phyloP scores from a whole-genome alignment of 2,888 invertebrate genomes.

The Netelia melanura region DNA sequence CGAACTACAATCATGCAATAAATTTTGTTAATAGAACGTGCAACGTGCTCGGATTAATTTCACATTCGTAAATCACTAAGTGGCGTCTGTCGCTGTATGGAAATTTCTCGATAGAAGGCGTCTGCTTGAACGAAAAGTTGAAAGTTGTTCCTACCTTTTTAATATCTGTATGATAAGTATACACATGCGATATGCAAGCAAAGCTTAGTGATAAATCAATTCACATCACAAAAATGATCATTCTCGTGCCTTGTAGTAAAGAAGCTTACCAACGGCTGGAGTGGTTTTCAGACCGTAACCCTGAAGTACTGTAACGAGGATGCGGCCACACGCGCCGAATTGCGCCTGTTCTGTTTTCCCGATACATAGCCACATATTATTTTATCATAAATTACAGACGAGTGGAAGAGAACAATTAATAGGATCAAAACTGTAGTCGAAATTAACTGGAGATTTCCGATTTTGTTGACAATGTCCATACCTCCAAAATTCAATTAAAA shows the following conservation, averaged over 20 bases:
- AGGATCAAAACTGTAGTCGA: background rate
- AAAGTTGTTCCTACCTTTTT: background rate
- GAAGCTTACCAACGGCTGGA: constrained; percentile 80
- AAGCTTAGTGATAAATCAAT: constrained; percentile 40
- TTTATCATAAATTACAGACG: constrained; percentile 32
- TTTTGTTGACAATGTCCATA: background rate
- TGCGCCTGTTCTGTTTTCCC: constrained; percentile 85
- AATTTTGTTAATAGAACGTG: constrained; percentile 76
- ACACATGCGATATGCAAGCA: constrained; percentile 54
- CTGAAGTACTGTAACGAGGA: constrained; percentile 85
- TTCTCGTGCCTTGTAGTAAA: constrained; percentile 32
- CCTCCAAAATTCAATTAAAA: background rate
- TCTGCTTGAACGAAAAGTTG: constrained; percentile 2
- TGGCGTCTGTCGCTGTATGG: background rate
- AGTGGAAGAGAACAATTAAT: constrained; percentile 7
- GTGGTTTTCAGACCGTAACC: constrained; percentile 81
- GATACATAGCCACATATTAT: constrained; percentile 71
- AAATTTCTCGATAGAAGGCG: background rate
- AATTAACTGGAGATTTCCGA: constrained; percentile 17
- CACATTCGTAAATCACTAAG: background rate
- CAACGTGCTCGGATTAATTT: constrained; percentile 35
- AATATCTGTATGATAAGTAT: constrained; percentile 20
- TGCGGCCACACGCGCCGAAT: constrained; percentile 87
- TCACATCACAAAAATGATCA: constrained; percentile 45
- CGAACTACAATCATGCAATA: constrained; percentile 84